Base-by-base conservation (phyloP, 2,797 vertebrate genomes). In the Nasua narica region DNA sequence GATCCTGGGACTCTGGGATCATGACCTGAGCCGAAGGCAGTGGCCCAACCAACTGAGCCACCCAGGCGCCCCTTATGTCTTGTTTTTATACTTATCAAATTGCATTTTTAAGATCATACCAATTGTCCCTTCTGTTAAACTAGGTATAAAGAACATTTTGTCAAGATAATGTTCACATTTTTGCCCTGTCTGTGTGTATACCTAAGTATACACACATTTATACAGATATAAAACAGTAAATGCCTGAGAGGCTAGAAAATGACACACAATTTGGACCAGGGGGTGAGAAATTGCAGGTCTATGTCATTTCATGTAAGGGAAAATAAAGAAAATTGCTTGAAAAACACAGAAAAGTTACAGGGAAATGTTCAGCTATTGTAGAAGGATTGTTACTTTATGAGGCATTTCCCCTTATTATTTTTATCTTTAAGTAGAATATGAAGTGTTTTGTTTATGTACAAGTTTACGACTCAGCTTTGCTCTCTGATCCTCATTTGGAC, bases 311-410 rank as follows among this genome's bases (percentile, higher is more conserved):
- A 60, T 62, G 43, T 72, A 46, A 97, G 29, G 58, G 37, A 94
- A 97, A 98, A 94, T 74, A 92, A 95, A 98, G 89, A 98, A 97
- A 98, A 98, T 96, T 96, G 95, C 69, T 94, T 90, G 74, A 91
- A 95, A 97, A 97, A 96, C 60, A 91, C 60, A 87, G 76, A 94
- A 95, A 96, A 96, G 52, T 90, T 92, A 6, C 16, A 70, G 23
- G n/a, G 67, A 97, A 87, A 94, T 79, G 85, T 60, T 96, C 76
- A 90, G 87, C 92, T 94, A 96, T 95, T 97, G 85, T 58, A 37
- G 77, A 72, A 96, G 88, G 83, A 93, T 58, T 96, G 92, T 72
- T 93, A 79, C 74, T 87, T 94, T 62, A 65, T 81, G 29, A 94
- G 70, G 58, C 77, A 84, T 77, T 97, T 96, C 96, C 82, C 35